Base-by-base conservation (phyloP, 2,888 invertebrate species). In the Carterocephalus palaemon region DNA sequence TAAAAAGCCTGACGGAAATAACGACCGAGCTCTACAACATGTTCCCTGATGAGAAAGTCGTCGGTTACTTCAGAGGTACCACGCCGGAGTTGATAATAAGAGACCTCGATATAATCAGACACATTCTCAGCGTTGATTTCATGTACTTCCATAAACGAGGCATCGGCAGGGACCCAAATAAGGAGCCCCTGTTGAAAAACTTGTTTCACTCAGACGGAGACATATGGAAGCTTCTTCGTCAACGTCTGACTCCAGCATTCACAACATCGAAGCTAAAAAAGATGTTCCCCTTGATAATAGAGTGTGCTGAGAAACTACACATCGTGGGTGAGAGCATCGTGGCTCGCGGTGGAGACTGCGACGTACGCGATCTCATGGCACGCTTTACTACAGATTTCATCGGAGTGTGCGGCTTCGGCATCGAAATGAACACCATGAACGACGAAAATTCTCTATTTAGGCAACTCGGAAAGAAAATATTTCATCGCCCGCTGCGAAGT, bases 181-280 rank as follows among this genome's bases (percentile, higher is more conserved):
- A 37, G 2, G 75, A 77, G 26, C 67, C 73, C 0, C 7, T 70
- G 1, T 48, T 67, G 13, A 19, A 36, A 6, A 75, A 68, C 31
- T 34, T 76, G 10, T 76, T 77, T 33, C 60, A 67, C 22, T 65
- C 42, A 2, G 75, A 77, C 24, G 76, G 75, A 0, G 78, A 77
- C 31, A 22, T n/a, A n/a, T n/a, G n/a, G n/a, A n/a, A n/a, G n/a
- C n/a, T n/a, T n/a, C n/a, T n/a, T n/a, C n/a, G n/a, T 45, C 49
- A 52, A 9, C 36, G 50, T 12, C 37, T 58, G 47, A 54, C 54
- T 4, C 53, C 58, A 1, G 51, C 56, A 1, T 58, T 58, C 36
- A 53, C 54, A 1, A 54, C 47, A 4, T 51, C 49, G 0, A 59
- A 54, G 32, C 37, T 59, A 4, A 54, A 50, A 37, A 51, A 48